Base-by-base conservation (phyloP, 2,113 vertebrate species). In the Oreochromis tanganicae region DNA sequence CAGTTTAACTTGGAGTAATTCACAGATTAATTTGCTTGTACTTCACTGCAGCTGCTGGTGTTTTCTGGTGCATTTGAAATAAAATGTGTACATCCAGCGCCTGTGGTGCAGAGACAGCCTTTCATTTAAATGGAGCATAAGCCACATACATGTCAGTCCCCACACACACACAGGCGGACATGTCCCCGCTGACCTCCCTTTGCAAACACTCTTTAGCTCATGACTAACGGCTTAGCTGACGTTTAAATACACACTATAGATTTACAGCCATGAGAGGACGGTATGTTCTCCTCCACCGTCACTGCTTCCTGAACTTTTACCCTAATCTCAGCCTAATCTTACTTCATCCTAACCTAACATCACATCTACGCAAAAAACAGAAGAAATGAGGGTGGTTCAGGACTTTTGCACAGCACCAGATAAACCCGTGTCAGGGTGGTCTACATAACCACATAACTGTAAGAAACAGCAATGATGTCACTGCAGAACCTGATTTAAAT, bases 211-310 rank as follows among this genome's bases (percentile, higher is more conserved):
- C 24, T 94, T 93, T 93, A 90, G 79, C 79, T 91, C 88, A 87
- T 89, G 88, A 85, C 85, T 93, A 82, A 91, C 27, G 19, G 89
- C 90, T 93, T 93, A 92, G 59, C 83, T 68, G 83, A 68, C 87
- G 7, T 71, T 63, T 88, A 88, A 88, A 81, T 52, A 19, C 34
- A 55, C 83, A 84, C 83, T 38, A 14, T 87, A 82, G 79, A 63
- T 27, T 2, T 17, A 61, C 38, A 68, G n/a, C 63, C 57, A 61
- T 16, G 41, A 75, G 41, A 71, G 36, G 34, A 24, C 24, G 7
- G 7, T 14, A 4, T 13, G 38, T 48, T 75, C n/a, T 11, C 10
- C 38, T 46, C 66, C 2, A 27, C 38, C 2, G 19, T 27, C 38
- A 4, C 46, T 48, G 12, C 7, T 43, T 21, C 11, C 41, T 27